Conservation (phyloP, 2,113 vertebrate genomes). For the Hippolais icterina region DNA sequence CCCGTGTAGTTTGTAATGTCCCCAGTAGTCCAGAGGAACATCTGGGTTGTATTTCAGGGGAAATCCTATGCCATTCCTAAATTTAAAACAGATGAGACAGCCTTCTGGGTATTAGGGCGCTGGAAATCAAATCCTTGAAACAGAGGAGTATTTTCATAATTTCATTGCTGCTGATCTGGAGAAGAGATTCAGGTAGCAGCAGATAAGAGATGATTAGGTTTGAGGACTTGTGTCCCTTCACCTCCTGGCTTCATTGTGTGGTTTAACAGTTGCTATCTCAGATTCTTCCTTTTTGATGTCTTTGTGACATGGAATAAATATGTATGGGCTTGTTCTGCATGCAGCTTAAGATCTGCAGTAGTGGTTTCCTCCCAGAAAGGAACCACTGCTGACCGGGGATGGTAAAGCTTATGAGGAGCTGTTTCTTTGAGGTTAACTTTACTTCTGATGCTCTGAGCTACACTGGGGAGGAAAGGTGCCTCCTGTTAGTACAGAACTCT, state of each 20-base stretch:
- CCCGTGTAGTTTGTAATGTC: background rate
- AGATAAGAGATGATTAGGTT: background rate
- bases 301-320: background rate
- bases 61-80: background rate
- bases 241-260: background rate
- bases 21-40: background rate
- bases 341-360: background rate
- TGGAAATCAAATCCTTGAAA: background rate
- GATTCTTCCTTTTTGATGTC: background rate
- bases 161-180: background rate
- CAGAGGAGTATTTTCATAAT: background rate
- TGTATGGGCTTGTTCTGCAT: accelerated
- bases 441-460: background rate
- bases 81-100: background rate
- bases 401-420: background rate
- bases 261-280: background rate
- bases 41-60: background rate
- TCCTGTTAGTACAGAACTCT: background rate
- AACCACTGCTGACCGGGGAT: background rate
- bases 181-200: background rate
- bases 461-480: background rate
- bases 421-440: background rate
- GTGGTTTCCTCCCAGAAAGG: background rate
- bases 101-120: background rate
- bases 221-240: background rate